Evolutionary conservation across 2,888 invertebrate species (phyloP), one percentile per base, ranked within the genome.

Genomic region (Listrodromus nycthemerus): DNA sequence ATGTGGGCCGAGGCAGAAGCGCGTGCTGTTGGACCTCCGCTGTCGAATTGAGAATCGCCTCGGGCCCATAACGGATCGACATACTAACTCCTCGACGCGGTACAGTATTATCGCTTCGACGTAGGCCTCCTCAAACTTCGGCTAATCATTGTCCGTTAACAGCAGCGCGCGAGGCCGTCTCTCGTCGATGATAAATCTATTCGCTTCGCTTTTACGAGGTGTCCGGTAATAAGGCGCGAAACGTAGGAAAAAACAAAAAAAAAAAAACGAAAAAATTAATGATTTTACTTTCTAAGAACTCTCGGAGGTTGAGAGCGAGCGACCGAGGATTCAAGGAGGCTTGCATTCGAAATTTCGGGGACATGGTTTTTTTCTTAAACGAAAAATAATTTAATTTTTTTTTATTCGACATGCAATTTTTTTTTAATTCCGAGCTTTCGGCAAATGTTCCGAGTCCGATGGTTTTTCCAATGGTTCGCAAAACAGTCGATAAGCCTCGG

Each of bases 31-130:
- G 73, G 45, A 27, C 73, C 73, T 70, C 21, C 48, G 85, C 88
- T 90, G 87, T 89, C 91, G 90, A 92, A 92, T 91, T 91, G 89
- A 89, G 88, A 88, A 91, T 89, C 88, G 92, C 92, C 92, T 87
- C 88, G 84, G 91, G 92, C 91, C 87, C 84, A 90, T 93, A 92
- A 92, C 92, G 92, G 92, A 89, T 86, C 91, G 91, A 86, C 92
- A 91, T 88, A 92, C 92, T 91, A 90, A 92, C 91, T 92, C 85
- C 85, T 83, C 85, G 83, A 85, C 87, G 37, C 30, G 13, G 58
- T 55, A 69, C 65, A 55, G 52, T 37, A 50, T 48, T 21, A 21
- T 55, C 61, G 33, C 45, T 76, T 70, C 16, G 33, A 63, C 41
- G 0, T 37, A 4, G 2, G 13, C 30, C 27, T n/a, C 70, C 55